Conservation (phyloP, 2,797 vertebrate genomes). For the Benthosema pterotum region DNA sequence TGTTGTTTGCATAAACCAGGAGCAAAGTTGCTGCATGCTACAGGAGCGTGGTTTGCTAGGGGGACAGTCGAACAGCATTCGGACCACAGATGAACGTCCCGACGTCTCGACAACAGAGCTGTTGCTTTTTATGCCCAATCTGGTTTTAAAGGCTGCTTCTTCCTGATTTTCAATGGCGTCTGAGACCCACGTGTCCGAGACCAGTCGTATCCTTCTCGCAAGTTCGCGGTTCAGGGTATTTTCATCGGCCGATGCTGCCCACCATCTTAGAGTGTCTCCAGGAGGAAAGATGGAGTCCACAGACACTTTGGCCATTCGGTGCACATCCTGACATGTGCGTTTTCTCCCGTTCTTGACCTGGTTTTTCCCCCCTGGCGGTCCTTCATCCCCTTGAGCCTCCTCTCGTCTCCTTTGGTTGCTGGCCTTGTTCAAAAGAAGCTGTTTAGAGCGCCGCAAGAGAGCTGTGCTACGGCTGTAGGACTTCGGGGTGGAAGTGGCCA, state of each 20-base stretch:
- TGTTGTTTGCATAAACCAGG: slow-evolving; percentile 99
- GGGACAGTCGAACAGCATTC: slow-evolving; percentile 89
- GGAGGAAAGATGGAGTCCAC: slow-evolving; percentile 86
- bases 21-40: slow-evolving; percentile 88
- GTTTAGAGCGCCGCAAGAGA: slow-evolving; percentile 85
- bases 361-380: slow-evolving; percentile 30
- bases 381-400: slow-evolving; percentile 50
- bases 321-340: slow-evolving; percentile 59
- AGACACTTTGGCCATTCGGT: slow-evolving; percentile 79
- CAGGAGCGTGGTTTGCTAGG: slow-evolving; percentile 79
- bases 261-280: slow-evolving; percentile 88
- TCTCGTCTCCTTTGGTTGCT: slow-evolving; percentile 77
- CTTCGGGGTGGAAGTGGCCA: slow-evolving; percentile 85
- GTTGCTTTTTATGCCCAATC: slow-evolving; percentile 49
- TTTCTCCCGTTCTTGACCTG: slow-evolving; percentile 31
- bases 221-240: slow-evolving; percentile 88
- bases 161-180: slow-evolving; percentile 74
- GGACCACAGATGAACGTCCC: slow-evolving; percentile 82
- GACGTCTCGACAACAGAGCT: slow-evolving; percentile 62
- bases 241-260: slow-evolving; percentile 86
- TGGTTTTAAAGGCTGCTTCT: slow-evolving; percentile 42
- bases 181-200: slow-evolving; percentile 92
- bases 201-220: slow-evolving; percentile 85
- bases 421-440: slow-evolving; percentile 85
- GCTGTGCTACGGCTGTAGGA: slow-evolving; percentile 86